Conservation (phyloP, 2,113 vertebrate species). For the Pachypanchax playfairii region DNA sequence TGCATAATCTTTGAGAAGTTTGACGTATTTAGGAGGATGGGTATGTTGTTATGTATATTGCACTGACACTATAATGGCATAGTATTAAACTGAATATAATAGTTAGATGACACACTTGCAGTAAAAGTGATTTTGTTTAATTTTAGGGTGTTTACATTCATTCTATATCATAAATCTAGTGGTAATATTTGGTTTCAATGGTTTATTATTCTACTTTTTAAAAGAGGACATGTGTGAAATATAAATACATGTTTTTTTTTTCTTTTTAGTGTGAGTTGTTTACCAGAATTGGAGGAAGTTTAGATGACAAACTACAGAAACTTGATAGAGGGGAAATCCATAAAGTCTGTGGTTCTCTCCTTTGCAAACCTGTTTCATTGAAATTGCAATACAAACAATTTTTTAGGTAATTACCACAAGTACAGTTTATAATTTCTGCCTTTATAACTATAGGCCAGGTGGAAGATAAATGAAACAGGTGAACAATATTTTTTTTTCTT, state of each 20-base stretch:
- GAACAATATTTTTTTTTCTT: background rate
- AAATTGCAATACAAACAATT: slow-evolving; percentile 24
- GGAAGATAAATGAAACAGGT: background rate
- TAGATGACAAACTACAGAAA: slow-evolving; percentile 35
- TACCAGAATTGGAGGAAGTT: slow-evolving; percentile 16
- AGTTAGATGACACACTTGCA: slow-evolving; percentile 11
- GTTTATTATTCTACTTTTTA: background rate
- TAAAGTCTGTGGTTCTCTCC: slow-evolving; percentile 28
- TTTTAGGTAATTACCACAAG: background rate
- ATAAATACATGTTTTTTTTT: background rate
- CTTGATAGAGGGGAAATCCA: slow-evolving; percentile 46
- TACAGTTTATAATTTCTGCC: background rate
- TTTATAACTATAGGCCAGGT: background rate
- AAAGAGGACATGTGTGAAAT: slow-evolving; percentile 1
- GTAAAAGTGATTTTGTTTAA: slow-evolving; percentile 11
- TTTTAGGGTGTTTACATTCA: background rate
- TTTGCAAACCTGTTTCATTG: slow-evolving; percentile 7
- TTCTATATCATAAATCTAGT: background rate
- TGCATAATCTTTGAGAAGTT: background rate
- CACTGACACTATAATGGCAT: slow-evolving; percentile 35
- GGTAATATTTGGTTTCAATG: background rate
- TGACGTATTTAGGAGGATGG: background rate
- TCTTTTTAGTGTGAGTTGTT: slow-evolving; percentile 11
- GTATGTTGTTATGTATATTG: slow-evolving; percentile 32
- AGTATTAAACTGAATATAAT: slow-evolving; percentile 27